phyloP scores from a whole-genome alignment of 1,140 invertebrate genomes.

The Laodelphax striatellus region DNA sequence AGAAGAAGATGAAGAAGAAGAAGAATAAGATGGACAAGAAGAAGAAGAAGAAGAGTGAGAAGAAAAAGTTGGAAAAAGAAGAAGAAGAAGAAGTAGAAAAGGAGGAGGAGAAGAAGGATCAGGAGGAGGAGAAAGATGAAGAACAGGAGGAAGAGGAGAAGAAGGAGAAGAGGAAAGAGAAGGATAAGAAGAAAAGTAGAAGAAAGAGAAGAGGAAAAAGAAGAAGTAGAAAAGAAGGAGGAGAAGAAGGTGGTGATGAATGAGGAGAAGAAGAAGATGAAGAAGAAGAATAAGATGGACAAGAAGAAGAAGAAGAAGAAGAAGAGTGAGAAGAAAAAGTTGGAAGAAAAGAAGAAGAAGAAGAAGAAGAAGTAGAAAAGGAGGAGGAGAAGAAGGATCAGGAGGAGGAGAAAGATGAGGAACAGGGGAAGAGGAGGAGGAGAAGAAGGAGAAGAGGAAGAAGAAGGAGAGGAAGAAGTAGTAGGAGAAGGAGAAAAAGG shows the following conservation, averaged over 20 bases:
- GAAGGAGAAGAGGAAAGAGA: background rate
- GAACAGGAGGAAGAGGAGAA: background rate
- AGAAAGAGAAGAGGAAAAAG: background rate
- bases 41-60: background rate
- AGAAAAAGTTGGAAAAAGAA: background rate
- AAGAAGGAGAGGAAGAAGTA: background rate
- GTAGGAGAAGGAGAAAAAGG: background rate
- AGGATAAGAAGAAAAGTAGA: background rate
- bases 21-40: background rate
- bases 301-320: background rate
- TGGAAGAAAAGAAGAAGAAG: background rate
- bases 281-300: background rate
- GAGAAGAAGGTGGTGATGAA: background rate
- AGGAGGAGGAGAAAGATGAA: background rate
- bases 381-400: too few relatives aligned
- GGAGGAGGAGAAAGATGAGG: background rate
- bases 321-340: background rate
- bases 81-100: background rate
- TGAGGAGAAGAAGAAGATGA: background rate
- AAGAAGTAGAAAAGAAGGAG: background rate
- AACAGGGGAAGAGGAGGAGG: background rate
- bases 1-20: background rate
- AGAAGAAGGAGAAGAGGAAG: background rate
- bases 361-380: background rate
- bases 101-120: background rate